Base-by-base conservation (phyloP, 2,797 vertebrate species). In the Chromobotia macracanthus region DNA sequence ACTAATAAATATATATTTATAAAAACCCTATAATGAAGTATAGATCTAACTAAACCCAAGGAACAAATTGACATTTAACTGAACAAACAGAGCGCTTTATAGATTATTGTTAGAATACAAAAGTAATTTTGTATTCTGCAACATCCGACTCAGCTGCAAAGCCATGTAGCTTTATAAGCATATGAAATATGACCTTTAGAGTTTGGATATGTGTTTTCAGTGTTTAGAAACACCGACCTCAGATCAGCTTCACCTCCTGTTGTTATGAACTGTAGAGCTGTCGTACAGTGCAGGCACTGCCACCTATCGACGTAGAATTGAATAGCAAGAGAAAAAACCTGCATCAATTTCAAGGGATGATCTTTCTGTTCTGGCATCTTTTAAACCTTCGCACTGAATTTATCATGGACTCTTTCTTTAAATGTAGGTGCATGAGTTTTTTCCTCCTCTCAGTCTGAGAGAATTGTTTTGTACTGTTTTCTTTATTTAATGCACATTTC, bases 211-310 rank as follows among this genome's bases (percentile, higher is more conserved):
- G 16, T 68, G 69, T 53, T 67, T 48, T 58, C 38, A 48, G 31
- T 13, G 65, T 11, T 48, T 48, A 23, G 21, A 15, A 44, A 65
- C 25, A 58, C 69, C 18, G 75, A 46, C 78, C 70, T 67, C 48
- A 10, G 53, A 78, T 69, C 63, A 68, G 63, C 19, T 53, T 48
- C 18, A 19, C 31, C 25, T n/a, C n/a, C n/a, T n/a, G n/a, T n/a
- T n/a, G n/a, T n/a, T n/a, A n/a, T n/a, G n/a, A n/a, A n/a, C n/a
- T n/a, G n/a, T n/a, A n/a, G n/a, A n/a, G n/a, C 11, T 0, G 13
- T 81, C 84, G 85, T 90, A 87, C 93, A 94, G 93, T 94, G 93
- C 93, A 89, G 93, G 93, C 93, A 91, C 93, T 94, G 93, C 92
- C 92, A 90, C 89, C 92, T 91, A 87, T 86, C 89, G 91, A 92